A percentile compares a stretch with the other conserved stretches of the same genome.
Evolutionary conservation across 2,888 invertebrate genomes (phyloP).

Genomic region (Lacanobia wlatinum): DNA sequence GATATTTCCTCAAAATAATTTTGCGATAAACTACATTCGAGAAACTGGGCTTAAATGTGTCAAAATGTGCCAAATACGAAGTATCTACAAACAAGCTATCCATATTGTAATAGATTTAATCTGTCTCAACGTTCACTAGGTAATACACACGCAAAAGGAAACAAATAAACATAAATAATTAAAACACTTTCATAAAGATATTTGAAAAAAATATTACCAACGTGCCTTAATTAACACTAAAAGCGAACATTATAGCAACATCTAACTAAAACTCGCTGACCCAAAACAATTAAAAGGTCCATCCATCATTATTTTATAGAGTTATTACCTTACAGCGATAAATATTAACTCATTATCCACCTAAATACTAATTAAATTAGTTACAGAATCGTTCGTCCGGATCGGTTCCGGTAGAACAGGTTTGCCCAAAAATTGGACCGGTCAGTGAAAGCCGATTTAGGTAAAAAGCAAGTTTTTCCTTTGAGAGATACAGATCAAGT

Average conservation of each 20-base stretch:
- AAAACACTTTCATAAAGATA: no score
- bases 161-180: no score
- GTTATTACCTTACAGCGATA: constrained; percentile 15
- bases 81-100: not conserved
- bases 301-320: constrained; percentile 32
- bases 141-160: not conserved
- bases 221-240: constrained; percentile 25
- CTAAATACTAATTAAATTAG: constrained; percentile 50
- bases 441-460: constrained; percentile 74
- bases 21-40: no score
- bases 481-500: constrained; percentile 71
- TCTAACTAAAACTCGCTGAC: constrained; percentile 25
- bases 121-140: not conserved
- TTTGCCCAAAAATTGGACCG: constrained; percentile 47
- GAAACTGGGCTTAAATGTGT: no score
- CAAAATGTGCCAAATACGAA: not conserved
- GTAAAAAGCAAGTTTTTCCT: constrained; percentile 65
- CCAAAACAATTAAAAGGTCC: constrained; percentile 35
- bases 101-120: not conserved
- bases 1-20: no score
- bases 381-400: constrained; percentile 28
- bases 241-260: constrained; percentile 23
- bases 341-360: constrained; percentile 37
- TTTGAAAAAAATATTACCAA: no score
- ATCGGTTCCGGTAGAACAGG: constrained; percentile 38